Percentiles rank a stretch among this genome's conserved stretches.
Conservation (phyloP, 37 sponge, comb jelly and placozoan genomes). For the Haliclona indistincta region DNA sequence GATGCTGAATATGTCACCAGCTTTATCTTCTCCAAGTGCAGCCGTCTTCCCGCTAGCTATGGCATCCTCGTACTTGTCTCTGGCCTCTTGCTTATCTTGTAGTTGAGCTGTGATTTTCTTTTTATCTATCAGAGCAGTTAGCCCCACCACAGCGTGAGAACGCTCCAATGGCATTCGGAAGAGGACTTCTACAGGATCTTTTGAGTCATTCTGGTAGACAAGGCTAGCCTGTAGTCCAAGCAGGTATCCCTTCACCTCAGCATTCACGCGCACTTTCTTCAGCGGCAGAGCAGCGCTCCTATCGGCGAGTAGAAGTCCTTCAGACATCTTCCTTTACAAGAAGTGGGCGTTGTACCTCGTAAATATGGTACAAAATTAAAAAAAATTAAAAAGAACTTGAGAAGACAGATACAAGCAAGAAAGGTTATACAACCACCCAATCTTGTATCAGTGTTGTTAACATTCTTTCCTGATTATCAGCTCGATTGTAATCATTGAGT, state of each 20-base stretch:
- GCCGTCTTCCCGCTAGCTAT: conserved; percentile 46
- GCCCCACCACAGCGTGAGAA: conserved; percentile 31
- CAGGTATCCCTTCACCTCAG: conserved; percentile 24
- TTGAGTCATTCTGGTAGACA: conserved; percentile 32
- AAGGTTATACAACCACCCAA: too few relatives aligned
- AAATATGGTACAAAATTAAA: too few relatives aligned
- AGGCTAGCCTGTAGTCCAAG: conserved; percentile 13
- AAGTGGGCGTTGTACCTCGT: too few relatives aligned
- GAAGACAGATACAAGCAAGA: too few relatives aligned
- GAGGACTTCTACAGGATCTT: conserved; percentile 34
- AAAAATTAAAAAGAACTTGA: too few relatives aligned
- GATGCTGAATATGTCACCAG: conserved; percentile 41
- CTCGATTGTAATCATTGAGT: too few relatives aligned
- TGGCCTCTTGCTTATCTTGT: conserved; percentile 59
- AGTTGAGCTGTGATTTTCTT: conserved; percentile 34
- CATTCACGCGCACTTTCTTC: conserved; percentile 7
- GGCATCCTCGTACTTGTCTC: conserved; percentile 48
- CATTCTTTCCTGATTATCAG: too few relatives aligned
- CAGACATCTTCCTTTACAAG: too few relatives aligned
- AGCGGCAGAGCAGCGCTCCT: background rate
- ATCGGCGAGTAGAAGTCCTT: background rate
- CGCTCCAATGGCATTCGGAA: conserved; percentile 57
- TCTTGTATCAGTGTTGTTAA: too few relatives aligned
- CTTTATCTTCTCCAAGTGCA: conserved; percentile 36
- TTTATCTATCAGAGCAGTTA: conserved; percentile 50